Conservation (phyloP, 2,113 vertebrate genomes). For the Nycticryphes semicollaris region DNA sequence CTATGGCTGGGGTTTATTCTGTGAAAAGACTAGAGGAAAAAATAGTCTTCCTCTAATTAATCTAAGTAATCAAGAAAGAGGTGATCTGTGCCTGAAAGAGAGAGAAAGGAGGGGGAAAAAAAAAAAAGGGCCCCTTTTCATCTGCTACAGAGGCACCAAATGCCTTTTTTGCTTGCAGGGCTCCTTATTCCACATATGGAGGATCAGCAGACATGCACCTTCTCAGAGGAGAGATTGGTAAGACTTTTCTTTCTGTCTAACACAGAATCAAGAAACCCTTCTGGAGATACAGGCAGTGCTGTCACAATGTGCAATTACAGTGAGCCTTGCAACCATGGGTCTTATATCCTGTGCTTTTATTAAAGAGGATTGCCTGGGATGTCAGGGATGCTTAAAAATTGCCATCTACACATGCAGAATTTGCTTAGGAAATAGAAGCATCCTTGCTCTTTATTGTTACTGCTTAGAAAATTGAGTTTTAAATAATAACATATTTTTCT, state of each 20-base stretch:
- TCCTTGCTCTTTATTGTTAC: neutral
- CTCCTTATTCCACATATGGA: slow-evolving; percentile 45
- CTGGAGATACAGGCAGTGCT: neutral
- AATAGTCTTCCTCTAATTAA: neutral
- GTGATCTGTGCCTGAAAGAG: slow-evolving; percentile 1
- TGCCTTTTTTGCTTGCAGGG: slow-evolving; percentile 67
- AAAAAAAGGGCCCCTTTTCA: neutral
- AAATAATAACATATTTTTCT: neutral
- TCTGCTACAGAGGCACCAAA: slow-evolving; percentile 60
- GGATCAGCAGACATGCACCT: slow-evolving; percentile 57
- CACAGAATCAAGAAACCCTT: neutral
- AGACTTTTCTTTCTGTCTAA: slow-evolving; percentile 59
- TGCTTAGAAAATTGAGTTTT: neutral
- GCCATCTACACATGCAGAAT: neutral
- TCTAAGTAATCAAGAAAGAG: neutral
- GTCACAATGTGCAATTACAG: neutral
- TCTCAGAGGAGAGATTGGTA: slow-evolving; percentile 64
- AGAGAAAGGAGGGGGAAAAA: neutral
- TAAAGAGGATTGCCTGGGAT: neutral
- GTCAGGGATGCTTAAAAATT: neutral
- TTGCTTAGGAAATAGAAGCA: neutral
- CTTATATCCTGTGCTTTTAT: neutral
- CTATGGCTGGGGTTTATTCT: slow-evolving; percentile 18
- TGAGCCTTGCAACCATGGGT: neutral
- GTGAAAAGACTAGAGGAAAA: neutral